Evolutionary conservation across 2,888 invertebrate genomes (phyloP).

Genomic region (Folsomia manolachei): DNA sequence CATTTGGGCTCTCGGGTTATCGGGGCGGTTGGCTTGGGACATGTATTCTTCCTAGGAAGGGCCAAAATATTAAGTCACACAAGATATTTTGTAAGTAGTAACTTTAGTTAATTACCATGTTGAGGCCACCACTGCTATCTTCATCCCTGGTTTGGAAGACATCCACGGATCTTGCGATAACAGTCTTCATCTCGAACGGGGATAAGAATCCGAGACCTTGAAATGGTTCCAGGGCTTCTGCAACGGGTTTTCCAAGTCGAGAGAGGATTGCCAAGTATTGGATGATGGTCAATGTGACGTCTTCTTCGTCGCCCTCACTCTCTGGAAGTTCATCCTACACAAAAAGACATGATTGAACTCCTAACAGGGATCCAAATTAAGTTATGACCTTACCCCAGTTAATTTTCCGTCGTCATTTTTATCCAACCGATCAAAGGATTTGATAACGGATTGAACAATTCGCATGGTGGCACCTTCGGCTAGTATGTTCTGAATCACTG

Average conservation of each 20-base stretch:
- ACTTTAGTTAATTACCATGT: constrained; percentile 19
- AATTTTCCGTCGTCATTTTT: constrained; percentile 25
- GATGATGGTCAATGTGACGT: constrained; percentile 7
- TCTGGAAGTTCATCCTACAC: constrained; percentile 20
- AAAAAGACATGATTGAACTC: background rate
- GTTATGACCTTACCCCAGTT: constrained; percentile 1
- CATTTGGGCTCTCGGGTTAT: constrained; percentile 10
- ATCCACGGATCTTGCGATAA: constrained; percentile 24
- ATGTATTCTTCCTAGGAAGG: constrained; percentile 21
- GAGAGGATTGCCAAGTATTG: constrained; percentile 11
- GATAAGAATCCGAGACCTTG: constrained; percentile 15
- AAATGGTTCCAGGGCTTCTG: constrained; percentile 19
- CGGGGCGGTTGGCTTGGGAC: constrained; percentile 8
- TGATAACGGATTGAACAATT: constrained; percentile 14
- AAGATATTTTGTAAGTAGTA: background rate
- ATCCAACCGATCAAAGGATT: constrained; percentile 26
- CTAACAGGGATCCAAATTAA: no score
- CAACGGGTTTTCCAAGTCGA: constrained; percentile 8
- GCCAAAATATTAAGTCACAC: background rate
- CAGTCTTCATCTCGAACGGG: constrained; percentile 21
- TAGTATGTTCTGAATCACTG: background rate
- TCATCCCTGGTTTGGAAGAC: constrained; percentile 32
- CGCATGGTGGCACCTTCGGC: constrained; percentile 5
- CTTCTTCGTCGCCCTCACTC: background rate
- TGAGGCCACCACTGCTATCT: constrained; percentile 23